phyloP scores from a whole-genome alignment of 2,888 invertebrate species.

The Opisthograptis luteolata region DNA sequence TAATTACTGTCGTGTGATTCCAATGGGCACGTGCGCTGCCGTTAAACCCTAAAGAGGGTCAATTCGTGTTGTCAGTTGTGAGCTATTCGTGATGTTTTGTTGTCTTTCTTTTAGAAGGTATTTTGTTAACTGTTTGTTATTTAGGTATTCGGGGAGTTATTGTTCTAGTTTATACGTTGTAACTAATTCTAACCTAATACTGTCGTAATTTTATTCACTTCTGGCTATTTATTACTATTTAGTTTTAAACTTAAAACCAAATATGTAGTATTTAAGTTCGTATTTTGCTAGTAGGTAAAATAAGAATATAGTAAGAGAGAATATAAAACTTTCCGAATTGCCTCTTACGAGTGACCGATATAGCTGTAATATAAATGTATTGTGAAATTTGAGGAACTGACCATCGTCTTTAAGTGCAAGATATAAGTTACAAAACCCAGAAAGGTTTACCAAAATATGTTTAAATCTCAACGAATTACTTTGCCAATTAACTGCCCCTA shows the following conservation, averaged over 20 bases:
- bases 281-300: too few species aligned
- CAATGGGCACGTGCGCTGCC: constrained; percentile 66
- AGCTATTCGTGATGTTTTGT: constrained; percentile 48
- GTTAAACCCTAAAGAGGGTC: constrained; percentile 67
- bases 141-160: too few species aligned
- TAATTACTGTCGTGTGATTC: constrained; percentile 72
- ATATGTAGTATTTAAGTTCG: too few species aligned
- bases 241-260: too few species aligned
- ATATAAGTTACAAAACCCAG: background rate
- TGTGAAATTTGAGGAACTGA: background rate
- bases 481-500: constrained; percentile 30
- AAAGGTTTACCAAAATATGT: background rate
- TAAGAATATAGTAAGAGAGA: too few species aligned
- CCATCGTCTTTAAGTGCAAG: too few species aligned
- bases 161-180: too few species aligned
- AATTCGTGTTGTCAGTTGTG: constrained; percentile 66
- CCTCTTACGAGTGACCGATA: too few species aligned
- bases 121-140: background rate
- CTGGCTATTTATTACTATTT: too few species aligned
- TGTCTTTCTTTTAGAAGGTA: constrained; percentile 9
- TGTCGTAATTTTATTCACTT: too few species aligned
- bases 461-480: constrained; percentile 28
- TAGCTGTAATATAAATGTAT: background rate
- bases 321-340: too few species aligned
- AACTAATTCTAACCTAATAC: too few species aligned